Base-by-base conservation (phyloP, 1,140 invertebrate species). In the Spodoptera litura region DNA sequence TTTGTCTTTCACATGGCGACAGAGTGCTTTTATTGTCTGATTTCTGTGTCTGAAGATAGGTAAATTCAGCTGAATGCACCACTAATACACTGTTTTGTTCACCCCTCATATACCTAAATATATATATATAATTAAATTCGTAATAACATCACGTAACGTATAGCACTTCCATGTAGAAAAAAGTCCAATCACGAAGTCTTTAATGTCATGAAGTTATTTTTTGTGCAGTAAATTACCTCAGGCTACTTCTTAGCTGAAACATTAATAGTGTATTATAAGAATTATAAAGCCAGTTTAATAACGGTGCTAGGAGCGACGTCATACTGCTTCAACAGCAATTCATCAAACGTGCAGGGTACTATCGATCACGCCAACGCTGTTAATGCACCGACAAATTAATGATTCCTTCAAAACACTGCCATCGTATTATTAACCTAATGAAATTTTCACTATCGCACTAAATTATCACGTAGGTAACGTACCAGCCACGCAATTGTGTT, bases 341-440 rank as follows among this genome's bases (percentile, higher is more conserved):
- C 79, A 83, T 83, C 81, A 83, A 80, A 83, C 56, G 53, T 82
- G 74, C 78, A 82, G 15, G 73, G 58, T 10, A 70, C 78, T 78
- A 83, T 83, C 81, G 79, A 83, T 81, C 81, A 83, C 72, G 68
- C 70, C 75, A 76, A 35, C 59, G 66, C 53, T 80, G 66, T 68
- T 79, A 80, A 83, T 83, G 81, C 79, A 83, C 76, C 58, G 44
- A 81, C 66, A 81, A 83, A 83, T 79, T 81, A 83, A 83, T 81
- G 79, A 81, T 83, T 83, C 66, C 79, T 79, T 78, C 78, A 78
- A 83, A 79, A 81, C 78, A 79, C 73, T 70, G 72, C 79, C 76
- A 78, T 77, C 53, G 64, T 81, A 80, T 83, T 81, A 80, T 78
- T 82, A 79, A 56, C 78, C 44, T 78, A 74, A 78, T 78, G 64